phyloP scores from a whole-genome alignment of 2,888 invertebrate genomes.

The Endotricha flammealis region DNA sequence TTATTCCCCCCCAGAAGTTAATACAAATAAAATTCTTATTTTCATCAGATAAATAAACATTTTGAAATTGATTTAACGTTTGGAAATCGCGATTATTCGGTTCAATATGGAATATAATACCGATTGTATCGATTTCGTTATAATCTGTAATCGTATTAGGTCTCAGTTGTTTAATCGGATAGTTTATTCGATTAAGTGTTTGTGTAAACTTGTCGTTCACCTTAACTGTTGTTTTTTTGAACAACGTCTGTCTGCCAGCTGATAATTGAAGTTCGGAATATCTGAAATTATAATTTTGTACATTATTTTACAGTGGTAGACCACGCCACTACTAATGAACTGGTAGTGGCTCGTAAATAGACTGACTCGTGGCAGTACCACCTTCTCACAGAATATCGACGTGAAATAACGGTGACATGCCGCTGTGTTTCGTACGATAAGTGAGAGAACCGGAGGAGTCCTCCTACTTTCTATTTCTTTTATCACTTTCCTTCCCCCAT shows the following conservation, averaged over 20 bases:
- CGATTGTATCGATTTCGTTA: slow-evolving; percentile 86
- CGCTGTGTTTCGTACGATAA: too few species aligned
- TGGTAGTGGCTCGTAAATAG: too few species aligned
- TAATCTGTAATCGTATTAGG: slow-evolving; percentile 53
- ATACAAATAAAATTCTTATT: slow-evolving; percentile 72
- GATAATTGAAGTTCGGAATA: slow-evolving; percentile 76
- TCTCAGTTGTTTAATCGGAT: slow-evolving; percentile 62
- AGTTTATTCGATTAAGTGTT: slow-evolving; percentile 51
- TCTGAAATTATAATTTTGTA: slow-evolving; percentile 53
- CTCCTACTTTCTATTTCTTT: too few species aligned
- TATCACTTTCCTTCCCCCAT: too few species aligned
- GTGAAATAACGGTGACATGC: too few species aligned
- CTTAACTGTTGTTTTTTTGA: slow-evolving; percentile 45
- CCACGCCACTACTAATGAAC: too few species aligned
- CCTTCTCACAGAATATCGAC: too few species aligned
- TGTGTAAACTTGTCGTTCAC: slow-evolving; percentile 29
- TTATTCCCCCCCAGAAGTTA: slow-evolving; percentile 76
- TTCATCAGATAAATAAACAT: slow-evolving; percentile 78
- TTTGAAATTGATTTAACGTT: slow-evolving; percentile 65
- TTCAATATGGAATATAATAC: slow-evolving; percentile 80
- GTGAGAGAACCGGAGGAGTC: too few species aligned
- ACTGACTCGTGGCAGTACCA: too few species aligned
- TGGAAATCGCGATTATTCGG: slow-evolving; percentile 60
- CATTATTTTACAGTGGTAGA: too few species aligned
- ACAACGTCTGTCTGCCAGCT: slow-evolving; percentile 70